These are phyloP conservation scores for Drosophila burlai DNA, from an alignment of 1,140 invertebrate genomes.

Conservation along the genomic window DNA sequence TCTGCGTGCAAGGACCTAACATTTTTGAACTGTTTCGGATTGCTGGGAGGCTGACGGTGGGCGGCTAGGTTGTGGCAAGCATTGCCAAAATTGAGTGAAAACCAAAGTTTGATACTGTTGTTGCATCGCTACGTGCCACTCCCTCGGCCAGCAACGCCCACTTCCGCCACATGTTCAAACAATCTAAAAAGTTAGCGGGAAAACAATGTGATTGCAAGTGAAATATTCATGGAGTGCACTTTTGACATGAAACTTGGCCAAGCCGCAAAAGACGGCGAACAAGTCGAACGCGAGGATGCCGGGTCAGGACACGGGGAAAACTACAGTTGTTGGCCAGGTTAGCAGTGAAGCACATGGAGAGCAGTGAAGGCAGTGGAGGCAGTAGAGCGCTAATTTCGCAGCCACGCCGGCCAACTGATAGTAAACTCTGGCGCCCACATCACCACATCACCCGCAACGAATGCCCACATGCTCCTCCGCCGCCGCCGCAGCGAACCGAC, in stretches of 20 bases:
- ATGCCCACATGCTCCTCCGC: conserved; percentile 18
- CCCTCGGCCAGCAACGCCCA: conserved; percentile 59
- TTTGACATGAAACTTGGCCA: conserved; percentile 63
- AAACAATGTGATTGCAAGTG: conserved; percentile 83
- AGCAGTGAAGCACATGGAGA: background rate
- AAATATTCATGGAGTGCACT: conserved; percentile 81
- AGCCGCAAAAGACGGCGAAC: conserved; percentile 42
- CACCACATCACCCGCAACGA: conserved; percentile 32
- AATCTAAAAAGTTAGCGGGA: conserved; percentile 82
- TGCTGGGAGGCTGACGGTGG: conserved; percentile 12
- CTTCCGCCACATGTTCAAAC: conserved; percentile 82
- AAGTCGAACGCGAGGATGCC: conserved; percentile 4
- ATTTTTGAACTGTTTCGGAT: conserved; percentile 35
- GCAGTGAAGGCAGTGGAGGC: conserved; percentile 13
- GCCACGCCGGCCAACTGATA: conserved; percentile 62
- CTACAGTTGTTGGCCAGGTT: conserved; percentile 38
- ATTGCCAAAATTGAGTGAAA: conserved; percentile 74
- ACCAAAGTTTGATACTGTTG: conserved; percentile 73
- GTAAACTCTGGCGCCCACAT: conserved; percentile 52
- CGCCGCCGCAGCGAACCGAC: conserved; percentile 10
- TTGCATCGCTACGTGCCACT: conserved; percentile 67
- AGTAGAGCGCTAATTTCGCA: conserved; percentile 67
- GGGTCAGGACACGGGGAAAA: background rate
- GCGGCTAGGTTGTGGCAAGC: conserved; percentile 36
- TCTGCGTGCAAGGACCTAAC: conserved; percentile 9